Percentiles rank a stretch among this genome's conserved stretches.
phyloP scores from a whole-genome alignment of 2,888 invertebrate species.

The Drosophila kambysellisi region DNA sequence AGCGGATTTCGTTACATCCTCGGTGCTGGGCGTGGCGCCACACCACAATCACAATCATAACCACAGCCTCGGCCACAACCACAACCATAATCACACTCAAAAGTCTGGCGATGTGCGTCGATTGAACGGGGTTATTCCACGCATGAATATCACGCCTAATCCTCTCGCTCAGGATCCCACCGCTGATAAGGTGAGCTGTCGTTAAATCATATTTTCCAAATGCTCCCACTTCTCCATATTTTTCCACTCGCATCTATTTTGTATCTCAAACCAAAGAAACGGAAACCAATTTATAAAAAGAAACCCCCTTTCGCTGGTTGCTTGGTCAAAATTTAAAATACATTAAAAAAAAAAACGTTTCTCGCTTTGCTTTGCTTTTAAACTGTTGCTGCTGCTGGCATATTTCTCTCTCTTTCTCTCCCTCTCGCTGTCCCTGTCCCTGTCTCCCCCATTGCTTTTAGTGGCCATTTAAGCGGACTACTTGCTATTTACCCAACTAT shows the following conservation, averaged over 20 bases:
- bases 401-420: constrained; percentile 10
- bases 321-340: constrained; percentile 75
- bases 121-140: constrained; percentile 83
- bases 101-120: constrained; percentile 74
- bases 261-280: background rate
- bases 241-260: constrained; percentile 20
- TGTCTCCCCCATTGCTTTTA: background rate
- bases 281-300: constrained; percentile 3
- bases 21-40: constrained; percentile 79
- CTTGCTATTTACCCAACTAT: background rate
- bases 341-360: constrained; percentile 25
- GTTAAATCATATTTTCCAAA: background rate
- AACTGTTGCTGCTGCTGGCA: constrained; percentile 18
- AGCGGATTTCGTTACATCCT: constrained; percentile 83
- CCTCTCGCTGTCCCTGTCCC: background rate
- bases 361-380: constrained; percentile 30
- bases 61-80: constrained; percentile 3
- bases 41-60: constrained; percentile 28
- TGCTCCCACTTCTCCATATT: constrained; percentile 24
- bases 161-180: constrained; percentile 83
- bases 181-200: constrained; percentile 81
- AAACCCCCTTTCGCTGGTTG: constrained; percentile 75
- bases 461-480: background rate
- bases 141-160: constrained; percentile 85
- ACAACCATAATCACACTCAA: constrained; percentile 34